A percentile compares a stretch with the other conserved stretches of the same genome.
Evolutionary conservation across 2,888 invertebrate species (phyloP).

Genomic region (Laspeyria flexula): DNA sequence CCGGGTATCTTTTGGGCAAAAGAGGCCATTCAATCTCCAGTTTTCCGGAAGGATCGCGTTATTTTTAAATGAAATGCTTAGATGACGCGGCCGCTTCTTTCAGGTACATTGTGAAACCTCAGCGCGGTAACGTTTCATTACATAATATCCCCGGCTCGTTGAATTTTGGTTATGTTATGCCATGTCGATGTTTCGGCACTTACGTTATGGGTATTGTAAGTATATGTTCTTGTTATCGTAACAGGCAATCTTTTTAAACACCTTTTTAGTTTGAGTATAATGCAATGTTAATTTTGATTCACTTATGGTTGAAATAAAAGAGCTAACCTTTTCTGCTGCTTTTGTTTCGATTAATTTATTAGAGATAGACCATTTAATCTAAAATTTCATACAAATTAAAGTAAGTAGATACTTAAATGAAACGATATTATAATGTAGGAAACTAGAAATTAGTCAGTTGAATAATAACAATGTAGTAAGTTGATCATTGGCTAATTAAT

Average conservation of each 20-base stretch:
- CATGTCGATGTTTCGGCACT: conserved; percentile 13
- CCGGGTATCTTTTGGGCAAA: conserved; percentile 54
- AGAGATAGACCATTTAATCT: too few relatives aligned
- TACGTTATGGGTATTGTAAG: conserved; percentile 5
- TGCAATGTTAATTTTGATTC: not conserved
- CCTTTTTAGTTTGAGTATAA: not conserved
- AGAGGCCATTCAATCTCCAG: conserved; percentile 64
- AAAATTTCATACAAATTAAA: too few relatives aligned
- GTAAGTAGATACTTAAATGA: too few relatives aligned
- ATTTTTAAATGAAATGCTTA: conserved; percentile 66
- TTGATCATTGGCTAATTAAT: too few relatives aligned
- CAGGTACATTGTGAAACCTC: conserved; percentile 27
- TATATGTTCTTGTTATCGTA: conserved; percentile 5
- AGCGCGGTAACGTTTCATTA: conserved; percentile 19
- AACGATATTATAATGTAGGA: too few relatives aligned
- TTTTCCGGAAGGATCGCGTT: conserved; percentile 57
- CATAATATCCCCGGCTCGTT: conserved; percentile 23
- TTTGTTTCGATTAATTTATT: too few relatives aligned
- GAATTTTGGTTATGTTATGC: conserved; percentile 26
- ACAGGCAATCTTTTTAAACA: not conserved
- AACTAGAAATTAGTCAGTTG: too few relatives aligned
- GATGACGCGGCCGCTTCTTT: conserved; percentile 39
- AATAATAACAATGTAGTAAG: too few relatives aligned
- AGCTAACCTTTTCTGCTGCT: too few relatives aligned
- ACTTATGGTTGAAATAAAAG: not conserved